These are phyloP conservation scores for Deroptyus accipitrinus DNA, from an alignment of 2,113 vertebrate genomes.

Conservation along the genomic window DNA sequence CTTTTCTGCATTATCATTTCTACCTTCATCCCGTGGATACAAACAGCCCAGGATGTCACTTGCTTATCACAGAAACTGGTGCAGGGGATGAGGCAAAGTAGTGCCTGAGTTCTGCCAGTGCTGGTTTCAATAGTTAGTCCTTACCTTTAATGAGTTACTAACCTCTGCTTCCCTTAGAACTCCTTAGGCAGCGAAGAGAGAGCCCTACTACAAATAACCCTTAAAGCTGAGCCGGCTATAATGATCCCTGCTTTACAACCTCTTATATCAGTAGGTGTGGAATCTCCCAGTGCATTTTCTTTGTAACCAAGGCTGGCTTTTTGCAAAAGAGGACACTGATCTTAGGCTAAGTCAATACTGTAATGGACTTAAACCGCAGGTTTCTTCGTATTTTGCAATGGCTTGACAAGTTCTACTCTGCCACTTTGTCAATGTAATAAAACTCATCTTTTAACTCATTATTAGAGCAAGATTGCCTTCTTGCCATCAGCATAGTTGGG, in stretches of 20 bases:
- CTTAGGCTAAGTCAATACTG: background rate
- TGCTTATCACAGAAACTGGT: background rate
- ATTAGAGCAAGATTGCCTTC: background rate
- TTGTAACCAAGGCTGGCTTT: background rate
- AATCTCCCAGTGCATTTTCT: background rate
- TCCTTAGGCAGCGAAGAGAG: background rate
- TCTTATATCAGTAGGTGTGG: background rate
- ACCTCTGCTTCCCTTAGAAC: background rate
- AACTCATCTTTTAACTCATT: background rate
- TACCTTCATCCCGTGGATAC: rapidly evolving
- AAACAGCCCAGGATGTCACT: too few species aligned
- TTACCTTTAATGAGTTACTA: background rate
- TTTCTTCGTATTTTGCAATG: background rate
- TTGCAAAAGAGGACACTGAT: background rate
- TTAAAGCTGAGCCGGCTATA: background rate
- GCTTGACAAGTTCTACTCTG: background rate
- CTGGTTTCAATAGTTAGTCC: background rate
- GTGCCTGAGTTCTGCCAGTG: rapidly evolving
- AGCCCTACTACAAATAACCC: background rate
- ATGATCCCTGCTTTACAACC: background rate
- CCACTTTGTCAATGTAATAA: background rate
- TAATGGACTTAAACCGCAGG: background rate
- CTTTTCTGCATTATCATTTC: background rate
- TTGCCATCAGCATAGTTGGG: background rate
- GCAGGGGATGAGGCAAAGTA: rapidly evolving